Base-by-base conservation (phyloP, 2,797 vertebrate species). In the Antrozous pallidus region DNA sequence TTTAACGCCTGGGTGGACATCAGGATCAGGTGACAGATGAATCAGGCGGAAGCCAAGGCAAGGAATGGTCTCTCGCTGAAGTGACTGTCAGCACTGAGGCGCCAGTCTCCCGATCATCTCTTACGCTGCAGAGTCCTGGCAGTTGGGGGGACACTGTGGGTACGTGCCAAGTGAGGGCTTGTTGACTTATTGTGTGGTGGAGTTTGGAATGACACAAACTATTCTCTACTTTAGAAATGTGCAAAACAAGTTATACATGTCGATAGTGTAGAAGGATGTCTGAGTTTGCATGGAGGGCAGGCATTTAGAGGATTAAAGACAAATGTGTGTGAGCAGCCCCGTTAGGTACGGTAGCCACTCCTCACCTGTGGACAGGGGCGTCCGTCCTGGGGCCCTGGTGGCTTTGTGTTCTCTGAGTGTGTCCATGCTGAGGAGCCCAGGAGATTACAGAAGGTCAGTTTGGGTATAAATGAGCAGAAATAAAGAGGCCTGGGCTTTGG, bases 1-100 rank as follows among this genome's bases (percentile, higher is more conserved):
- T 95, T 97, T 96, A 96, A 94, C 2, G 47, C 96, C 91, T 97
- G 94, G 82, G 36, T 94, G 86, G 91, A 77, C 86, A 89, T 77
- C 85, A 86, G 82, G 90, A 95, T 96, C 86, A 96, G 94, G 92
- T 47, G 88, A 63, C 83, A 45, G 94, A 74, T 89, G 81, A 97
- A 70, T 91, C 75, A 38, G 7, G 42, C 0, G 6, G n/a, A 82
- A 94, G 81, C 70, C 51, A 67, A 84, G 67, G 77, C 69, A 78
- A 45, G 33, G 16, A 77, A 83, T 0, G 26, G 33, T 40, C 85
- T 93, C 82, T 78, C 71, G 51, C 79, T 10, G 40, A 42, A 47
- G 79, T 36, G 65, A 67, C 45, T 28, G 6, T 24, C 16, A n/a
- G 20, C 61, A 0, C 56, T 5, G 11, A 71, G 45, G 17, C 22